These are phyloP conservation scores for Epinotia demarniana DNA, from an alignment of 2,888 invertebrate species.

Conservation along the genomic window DNA sequence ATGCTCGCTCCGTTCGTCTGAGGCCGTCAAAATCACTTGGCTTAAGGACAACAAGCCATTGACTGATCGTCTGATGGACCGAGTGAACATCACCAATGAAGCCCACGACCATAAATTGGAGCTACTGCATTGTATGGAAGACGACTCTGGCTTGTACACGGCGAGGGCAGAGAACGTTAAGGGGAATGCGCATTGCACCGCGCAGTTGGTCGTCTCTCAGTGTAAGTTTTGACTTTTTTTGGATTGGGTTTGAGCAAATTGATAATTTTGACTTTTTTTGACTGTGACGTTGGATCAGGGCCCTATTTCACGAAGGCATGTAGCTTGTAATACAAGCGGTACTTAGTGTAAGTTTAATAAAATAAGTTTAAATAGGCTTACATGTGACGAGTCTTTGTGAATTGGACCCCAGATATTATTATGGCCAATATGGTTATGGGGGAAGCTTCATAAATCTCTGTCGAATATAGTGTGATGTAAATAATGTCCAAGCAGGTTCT, in stretches of 20 bases:
- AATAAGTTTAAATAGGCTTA: too few relatives aligned
- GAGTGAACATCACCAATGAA: slow-evolving; percentile 86
- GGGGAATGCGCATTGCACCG: slow-evolving; percentile 93
- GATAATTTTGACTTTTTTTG: slow-evolving; percentile 9
- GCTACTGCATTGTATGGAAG: slow-evolving; percentile 89
- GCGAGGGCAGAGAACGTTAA: slow-evolving; percentile 93
- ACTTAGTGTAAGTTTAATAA: too few relatives aligned
- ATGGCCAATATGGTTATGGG: neutral
- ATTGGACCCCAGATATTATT: neutral
- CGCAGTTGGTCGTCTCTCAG: slow-evolving; percentile 93
- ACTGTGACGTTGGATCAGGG: neutral
- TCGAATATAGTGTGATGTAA: neutral
- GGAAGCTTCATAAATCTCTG: neutral
- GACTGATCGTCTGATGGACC: slow-evolving; percentile 89
- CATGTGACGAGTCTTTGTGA: too few relatives aligned
- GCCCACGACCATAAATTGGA: slow-evolving; percentile 87
- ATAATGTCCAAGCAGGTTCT: neutral
- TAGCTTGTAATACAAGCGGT: too few relatives aligned
- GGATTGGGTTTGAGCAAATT: slow-evolving; percentile 46
- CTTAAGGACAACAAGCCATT: slow-evolving; percentile 94
- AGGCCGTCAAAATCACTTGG: slow-evolving; percentile 90
- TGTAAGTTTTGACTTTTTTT: slow-evolving; percentile 83
- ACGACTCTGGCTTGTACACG: slow-evolving; percentile 95
- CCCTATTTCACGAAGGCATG: too few relatives aligned
- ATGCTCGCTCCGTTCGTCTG: slow-evolving; percentile 87